phyloP scores from a whole-genome alignment of 2,797 vertebrate species.

The Xenopus petersii region DNA sequence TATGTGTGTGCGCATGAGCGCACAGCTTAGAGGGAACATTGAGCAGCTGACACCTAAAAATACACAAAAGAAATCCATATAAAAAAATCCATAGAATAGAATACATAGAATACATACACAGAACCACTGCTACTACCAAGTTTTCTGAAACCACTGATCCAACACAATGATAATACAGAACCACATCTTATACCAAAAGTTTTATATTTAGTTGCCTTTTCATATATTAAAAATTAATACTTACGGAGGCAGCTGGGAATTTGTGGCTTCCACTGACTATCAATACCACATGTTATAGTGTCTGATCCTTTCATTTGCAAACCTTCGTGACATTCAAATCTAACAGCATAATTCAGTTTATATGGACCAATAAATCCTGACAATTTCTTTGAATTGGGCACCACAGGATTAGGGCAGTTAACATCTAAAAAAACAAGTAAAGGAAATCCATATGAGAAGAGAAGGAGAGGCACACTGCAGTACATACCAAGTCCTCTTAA shows the following conservation, averaged over 20 bases:
- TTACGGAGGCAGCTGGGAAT: slow-evolving; percentile 13
- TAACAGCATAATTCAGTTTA: slow-evolving; percentile 11
- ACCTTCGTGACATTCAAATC: neutral
- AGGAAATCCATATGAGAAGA: too few relatives aligned
- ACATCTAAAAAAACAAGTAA: neutral
- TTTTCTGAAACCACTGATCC: too few relatives aligned
- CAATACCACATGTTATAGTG: neutral
- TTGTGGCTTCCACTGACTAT: slow-evolving; percentile 7
- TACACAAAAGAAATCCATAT: neutral
- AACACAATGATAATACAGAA: too few relatives aligned
- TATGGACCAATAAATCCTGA: slow-evolving; percentile 13
- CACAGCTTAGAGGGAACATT: too few relatives aligned
- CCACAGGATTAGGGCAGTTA: neutral
- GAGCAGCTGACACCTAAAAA: neutral
- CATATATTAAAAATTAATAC: neutral
- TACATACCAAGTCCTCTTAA: too few relatives aligned
- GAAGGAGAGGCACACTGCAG: too few relatives aligned
- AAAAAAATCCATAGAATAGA: too few relatives aligned
- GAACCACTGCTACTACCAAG: too few relatives aligned
- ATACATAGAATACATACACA: too few relatives aligned
- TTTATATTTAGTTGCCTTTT: too few relatives aligned
- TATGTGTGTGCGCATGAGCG: too few relatives aligned
- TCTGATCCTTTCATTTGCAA: slow-evolving; percentile 4
- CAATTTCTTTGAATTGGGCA: neutral
- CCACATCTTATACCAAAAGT: too few relatives aligned